phyloP scores from a whole-genome alignment of 2,797 vertebrate genomes.

The Siniperca obscura region DNA sequence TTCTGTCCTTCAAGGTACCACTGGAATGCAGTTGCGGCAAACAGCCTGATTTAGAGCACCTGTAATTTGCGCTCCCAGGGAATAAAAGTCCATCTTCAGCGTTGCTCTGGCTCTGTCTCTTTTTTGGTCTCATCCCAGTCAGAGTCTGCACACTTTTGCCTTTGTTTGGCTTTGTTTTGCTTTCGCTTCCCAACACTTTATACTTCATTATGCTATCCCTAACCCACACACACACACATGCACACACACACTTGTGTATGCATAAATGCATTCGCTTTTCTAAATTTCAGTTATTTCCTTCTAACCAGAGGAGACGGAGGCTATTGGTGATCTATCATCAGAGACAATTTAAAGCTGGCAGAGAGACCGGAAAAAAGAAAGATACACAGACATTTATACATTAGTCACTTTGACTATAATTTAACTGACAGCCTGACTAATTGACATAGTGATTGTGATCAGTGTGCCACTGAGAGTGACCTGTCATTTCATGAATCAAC shows the following conservation, averaged over 20 bases:
- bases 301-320: background rate
- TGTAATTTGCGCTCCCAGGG: too few relatives aligned
- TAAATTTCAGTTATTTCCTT: background rate
- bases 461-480: conserved; percentile 4
- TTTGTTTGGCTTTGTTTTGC: too few relatives aligned
- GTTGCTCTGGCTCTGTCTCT: too few relatives aligned
- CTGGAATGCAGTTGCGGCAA: too few relatives aligned
- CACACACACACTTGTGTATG: background rate
- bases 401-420: conserved; percentile 15
- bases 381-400: background rate
- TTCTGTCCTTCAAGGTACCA: too few relatives aligned
- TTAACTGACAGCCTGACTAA: conserved; percentile 23
- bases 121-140: too few relatives aligned
- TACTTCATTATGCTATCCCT: too few relatives aligned
- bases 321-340: conserved; percentile 14
- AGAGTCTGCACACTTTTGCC: too few relatives aligned
- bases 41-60: too few relatives aligned
- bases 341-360: conserved; percentile 7
- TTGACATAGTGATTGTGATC: conserved; percentile 22
- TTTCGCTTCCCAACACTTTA: too few relatives aligned
- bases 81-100: too few relatives aligned
- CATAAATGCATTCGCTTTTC: background rate
- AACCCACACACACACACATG: too few relatives aligned
- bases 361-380: conserved; percentile 5
- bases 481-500: conserved; percentile 23